phyloP scores from a whole-genome alignment of 2,113 vertebrate genomes.

The Phalacrocorax aristotelis region DNA sequence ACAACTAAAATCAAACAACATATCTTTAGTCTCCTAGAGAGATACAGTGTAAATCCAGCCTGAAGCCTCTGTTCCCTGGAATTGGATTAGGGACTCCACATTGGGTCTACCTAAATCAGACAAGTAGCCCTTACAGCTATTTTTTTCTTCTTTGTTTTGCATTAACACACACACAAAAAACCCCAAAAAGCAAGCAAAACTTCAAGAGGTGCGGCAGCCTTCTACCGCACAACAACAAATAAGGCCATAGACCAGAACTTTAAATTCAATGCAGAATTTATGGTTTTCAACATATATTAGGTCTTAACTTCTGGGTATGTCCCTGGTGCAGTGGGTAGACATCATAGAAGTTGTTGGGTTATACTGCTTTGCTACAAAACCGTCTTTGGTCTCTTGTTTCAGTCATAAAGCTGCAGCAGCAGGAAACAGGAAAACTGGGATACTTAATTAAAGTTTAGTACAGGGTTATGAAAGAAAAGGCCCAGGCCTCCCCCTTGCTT shows the following conservation, averaged over 20 bases:
- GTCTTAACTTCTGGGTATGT: not conserved
- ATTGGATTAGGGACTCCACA: not conserved
- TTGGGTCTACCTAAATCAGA: not conserved
- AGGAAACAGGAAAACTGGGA: not conserved
- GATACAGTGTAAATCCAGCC: not conserved
- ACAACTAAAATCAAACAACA: not conserved
- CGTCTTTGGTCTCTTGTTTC: not conserved
- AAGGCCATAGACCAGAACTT: not conserved
- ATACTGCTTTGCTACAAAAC: not conserved
- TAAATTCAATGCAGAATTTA: not conserved
- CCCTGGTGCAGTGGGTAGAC: not conserved
- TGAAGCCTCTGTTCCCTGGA: constrained; percentile 7
- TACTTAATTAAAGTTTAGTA: not conserved
- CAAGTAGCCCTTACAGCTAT: not conserved
- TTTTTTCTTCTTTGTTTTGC: not conserved
- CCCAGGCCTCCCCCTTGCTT: not conserved
- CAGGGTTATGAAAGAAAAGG: not conserved
- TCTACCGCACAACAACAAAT: not conserved
- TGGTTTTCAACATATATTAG: not conserved
- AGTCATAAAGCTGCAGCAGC: not conserved
- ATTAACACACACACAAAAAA: not conserved
- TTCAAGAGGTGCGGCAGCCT: not conserved
- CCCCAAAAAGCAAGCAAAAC: not conserved
- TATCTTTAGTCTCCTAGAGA: not conserved
- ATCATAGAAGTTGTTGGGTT: not conserved